Conservation (phyloP, 1,140 invertebrate genomes). For the Sycophila sp. region DNA sequence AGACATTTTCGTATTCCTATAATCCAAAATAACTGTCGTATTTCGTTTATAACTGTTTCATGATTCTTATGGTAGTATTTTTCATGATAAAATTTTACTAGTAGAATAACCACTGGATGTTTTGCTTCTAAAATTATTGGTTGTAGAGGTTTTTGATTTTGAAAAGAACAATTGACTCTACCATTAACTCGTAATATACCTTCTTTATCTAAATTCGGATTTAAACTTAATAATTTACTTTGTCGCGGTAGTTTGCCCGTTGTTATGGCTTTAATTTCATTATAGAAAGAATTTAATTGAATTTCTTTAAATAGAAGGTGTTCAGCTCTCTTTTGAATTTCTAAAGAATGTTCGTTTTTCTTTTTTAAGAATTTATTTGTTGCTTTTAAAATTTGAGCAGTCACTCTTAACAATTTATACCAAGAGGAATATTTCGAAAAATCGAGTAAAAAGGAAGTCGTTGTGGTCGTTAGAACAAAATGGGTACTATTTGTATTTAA, state of each 20-base stretch:
- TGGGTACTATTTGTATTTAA: background rate
- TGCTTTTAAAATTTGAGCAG: background rate
- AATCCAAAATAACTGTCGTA: conserved; percentile 44
- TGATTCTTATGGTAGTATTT: no score
- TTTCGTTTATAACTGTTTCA: conserved; percentile 44
- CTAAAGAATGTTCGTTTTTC: background rate
- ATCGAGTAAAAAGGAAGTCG: background rate
- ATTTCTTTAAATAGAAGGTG: background rate
- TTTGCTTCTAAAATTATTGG: background rate
- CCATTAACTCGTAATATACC: background rate
- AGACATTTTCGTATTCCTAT: conserved; percentile 31
- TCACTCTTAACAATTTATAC: background rate
- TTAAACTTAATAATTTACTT: background rate
- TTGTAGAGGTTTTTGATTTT: background rate
- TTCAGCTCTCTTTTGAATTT: background rate
- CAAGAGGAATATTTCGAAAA: background rate
- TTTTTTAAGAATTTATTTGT: background rate
- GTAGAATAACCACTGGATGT: background rate
- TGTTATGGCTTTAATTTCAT: background rate
- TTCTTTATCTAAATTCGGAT: background rate
- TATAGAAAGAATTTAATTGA: background rate
- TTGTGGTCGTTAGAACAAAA: background rate
- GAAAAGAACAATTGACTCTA: background rate
- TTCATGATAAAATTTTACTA: background rate
- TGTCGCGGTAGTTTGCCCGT: background rate